These are phyloP conservation scores for Gandaritis pyraliata DNA, from an alignment of 2,888 invertebrate species.

Conservation along the genomic window DNA sequence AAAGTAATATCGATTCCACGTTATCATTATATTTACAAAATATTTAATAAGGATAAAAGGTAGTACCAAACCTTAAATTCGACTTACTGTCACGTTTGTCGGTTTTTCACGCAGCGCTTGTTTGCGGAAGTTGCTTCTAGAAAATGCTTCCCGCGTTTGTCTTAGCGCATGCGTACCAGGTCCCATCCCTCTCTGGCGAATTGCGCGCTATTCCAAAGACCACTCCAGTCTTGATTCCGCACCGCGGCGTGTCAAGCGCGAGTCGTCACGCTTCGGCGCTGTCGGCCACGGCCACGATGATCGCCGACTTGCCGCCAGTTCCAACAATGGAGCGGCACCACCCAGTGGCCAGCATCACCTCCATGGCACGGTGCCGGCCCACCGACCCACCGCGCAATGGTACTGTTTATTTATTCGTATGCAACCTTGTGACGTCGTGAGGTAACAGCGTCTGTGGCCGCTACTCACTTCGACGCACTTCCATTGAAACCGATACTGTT, in stretches of 20 bases:
- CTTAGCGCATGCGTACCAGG: constrained; percentile 70
- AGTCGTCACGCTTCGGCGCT: constrained; percentile 47
- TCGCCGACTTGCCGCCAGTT: constrained; percentile 67
- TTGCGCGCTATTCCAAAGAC: constrained; percentile 60
- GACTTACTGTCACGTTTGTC: constrained; percentile 35
- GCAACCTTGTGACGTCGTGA: constrained; percentile 56
- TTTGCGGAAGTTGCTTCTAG: constrained; percentile 70
- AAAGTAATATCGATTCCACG: background rate
- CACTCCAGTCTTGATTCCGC: constrained; percentile 67
- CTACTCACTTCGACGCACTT: constrained; percentile 37
- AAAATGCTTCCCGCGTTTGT: constrained; percentile 74
- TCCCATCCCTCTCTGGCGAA: constrained; percentile 66
- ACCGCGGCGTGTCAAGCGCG: constrained; percentile 63
- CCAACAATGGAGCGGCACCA: constrained; percentile 54
- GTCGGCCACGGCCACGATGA: constrained; percentile 64
- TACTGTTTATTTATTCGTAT: constrained; percentile 64
- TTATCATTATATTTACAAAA: background rate
- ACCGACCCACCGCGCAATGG: constrained; percentile 55
- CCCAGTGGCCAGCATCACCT: constrained; percentile 40
- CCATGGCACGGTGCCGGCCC: constrained; percentile 46
- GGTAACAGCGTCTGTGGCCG: constrained; percentile 36
- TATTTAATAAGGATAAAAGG: background rate
- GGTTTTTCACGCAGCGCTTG: constrained; percentile 46
- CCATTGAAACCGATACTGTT: constrained; percentile 29
- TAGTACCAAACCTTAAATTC: constrained; percentile 37